Base-by-base conservation (phyloP, 1,140 invertebrate species). In the Lasaia peninsularis region DNA sequence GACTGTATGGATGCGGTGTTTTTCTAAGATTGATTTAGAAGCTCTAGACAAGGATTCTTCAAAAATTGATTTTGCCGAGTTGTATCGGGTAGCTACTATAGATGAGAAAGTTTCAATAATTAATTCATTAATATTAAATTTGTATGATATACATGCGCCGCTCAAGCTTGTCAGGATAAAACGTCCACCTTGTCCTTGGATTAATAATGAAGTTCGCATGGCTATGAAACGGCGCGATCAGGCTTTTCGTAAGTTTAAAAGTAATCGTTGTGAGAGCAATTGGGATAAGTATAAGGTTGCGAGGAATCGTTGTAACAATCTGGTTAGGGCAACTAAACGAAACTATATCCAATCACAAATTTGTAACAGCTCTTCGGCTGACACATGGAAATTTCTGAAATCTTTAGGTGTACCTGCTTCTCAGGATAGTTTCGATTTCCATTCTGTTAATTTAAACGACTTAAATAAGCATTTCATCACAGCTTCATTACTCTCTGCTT, bases 111-210 rank as follows among this genome's bases (percentile, higher is more conserved):
- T 55, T 7, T 10, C 37, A 7, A 12, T 11, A 12, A 7, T 60
- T 21, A 49, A 44, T 21, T 24, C 28, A 1, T 12, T 33, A 2
- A 16, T 60, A 21, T n/a, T 37, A 1, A 55, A 35, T 0, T 21
- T 60, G n/a, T 55, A 48, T 31, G 52, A 60, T 34, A 18, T 10
- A 11, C 44, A 55, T 55, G 58, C 58, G 3, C 58, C 52, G 11
- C 5, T 55, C 0, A 40, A 51, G 2, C 18, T 1, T 8, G 18
- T 56, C 0, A 56, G 35, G 12, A 2, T 56, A 7, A 62, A 44
- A 24, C 37, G 40, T 7, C 21, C 48, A 10, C 18, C 54, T 11
- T 21, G 37, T 18, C 37, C 44, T 37, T 62, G 60, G 55, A 33
- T 49, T 18, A 56, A 1, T 1, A 34, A 3, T 2, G 11, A 31